A percentile compares a stretch with the other conserved stretches of the same genome.
These are phyloP conservation scores for Julus scandinavius DNA, from an alignment of 2,888 invertebrate species.

Conservation along the genomic window DNA sequence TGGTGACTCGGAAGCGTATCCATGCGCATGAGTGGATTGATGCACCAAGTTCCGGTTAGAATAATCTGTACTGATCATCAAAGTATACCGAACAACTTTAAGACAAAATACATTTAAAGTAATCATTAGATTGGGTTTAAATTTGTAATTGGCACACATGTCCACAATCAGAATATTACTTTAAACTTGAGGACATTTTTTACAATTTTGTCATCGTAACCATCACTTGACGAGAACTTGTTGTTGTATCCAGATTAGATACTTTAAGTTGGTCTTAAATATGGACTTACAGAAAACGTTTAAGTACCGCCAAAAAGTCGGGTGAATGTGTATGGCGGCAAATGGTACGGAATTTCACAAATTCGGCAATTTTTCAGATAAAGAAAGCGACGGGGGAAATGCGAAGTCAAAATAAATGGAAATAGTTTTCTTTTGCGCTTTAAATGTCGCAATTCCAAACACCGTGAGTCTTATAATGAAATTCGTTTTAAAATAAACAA, in stretches of 20 bases:
- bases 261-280: too few species aligned
- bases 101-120: too few species aligned
- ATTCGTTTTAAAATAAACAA: neutral
- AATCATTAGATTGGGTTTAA: too few species aligned
- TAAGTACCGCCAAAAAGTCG: neutral
- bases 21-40: neutral
- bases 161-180: too few species aligned
- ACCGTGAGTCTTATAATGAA: neutral
- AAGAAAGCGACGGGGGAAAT: neutral
- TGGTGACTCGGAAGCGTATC: neutral
- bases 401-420: conserved; percentile 22
- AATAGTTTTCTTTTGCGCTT: neutral
- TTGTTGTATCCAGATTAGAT: too few species aligned
- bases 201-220: too few species aligned
- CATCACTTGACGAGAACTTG: too few species aligned
- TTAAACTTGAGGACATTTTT: too few species aligned
- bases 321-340: neutral
- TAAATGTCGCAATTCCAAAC: neutral
- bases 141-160: too few species aligned
- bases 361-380: neutral
- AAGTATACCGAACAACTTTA: too few species aligned
- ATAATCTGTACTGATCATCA: too few species aligned
- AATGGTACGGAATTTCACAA: neutral
- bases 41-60: neutral
- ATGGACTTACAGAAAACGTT: neutral